These are phyloP conservation scores for Campylorhamphus procurvoides DNA, from an alignment of 2,113 vertebrate genomes.

Conservation along the genomic window DNA sequence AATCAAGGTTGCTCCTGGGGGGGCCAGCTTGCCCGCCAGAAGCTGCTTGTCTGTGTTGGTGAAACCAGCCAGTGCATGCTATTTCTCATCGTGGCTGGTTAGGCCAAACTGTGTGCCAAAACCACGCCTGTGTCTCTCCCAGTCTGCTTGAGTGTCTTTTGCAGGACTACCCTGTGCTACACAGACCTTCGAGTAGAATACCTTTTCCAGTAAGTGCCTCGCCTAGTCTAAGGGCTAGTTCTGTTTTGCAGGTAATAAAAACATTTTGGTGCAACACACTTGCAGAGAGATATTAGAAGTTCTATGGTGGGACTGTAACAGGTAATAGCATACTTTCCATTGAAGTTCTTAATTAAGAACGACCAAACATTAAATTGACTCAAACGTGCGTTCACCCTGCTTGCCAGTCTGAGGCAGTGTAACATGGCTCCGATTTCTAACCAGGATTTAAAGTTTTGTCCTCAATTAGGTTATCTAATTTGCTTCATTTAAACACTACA, in stretches of 20 bases:
- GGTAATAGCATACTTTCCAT: neutral
- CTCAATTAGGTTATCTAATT: slow-evolving; percentile 36
- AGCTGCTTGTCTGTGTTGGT: neutral
- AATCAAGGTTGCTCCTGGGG: neutral
- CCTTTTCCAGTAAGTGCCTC: neutral
- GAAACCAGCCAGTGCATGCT: accelerated
- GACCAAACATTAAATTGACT: neutral
- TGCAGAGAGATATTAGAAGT: neutral
- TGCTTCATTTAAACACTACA: slow-evolving; percentile 3
- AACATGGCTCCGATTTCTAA: neutral
- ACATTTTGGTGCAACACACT: accelerated
- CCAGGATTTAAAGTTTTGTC: slow-evolving; percentile 27
- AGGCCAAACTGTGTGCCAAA: neutral
- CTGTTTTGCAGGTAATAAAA: neutral
- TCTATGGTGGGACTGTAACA: accelerated
- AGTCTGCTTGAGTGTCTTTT: neutral
- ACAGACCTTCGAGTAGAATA: neutral
- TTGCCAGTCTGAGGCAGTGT: neutral
- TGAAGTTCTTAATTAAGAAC: neutral
- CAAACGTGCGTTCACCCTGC: neutral
- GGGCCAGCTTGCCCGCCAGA: neutral
- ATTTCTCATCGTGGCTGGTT: neutral
- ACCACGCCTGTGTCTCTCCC: neutral
- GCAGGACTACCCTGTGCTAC: neutral
- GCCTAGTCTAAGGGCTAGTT: neutral